Evolutionary conservation across 2,888 invertebrate species (phyloP), one percentile per base, ranked within the genome.

Genomic region (Drosophila anomalata): DNA sequence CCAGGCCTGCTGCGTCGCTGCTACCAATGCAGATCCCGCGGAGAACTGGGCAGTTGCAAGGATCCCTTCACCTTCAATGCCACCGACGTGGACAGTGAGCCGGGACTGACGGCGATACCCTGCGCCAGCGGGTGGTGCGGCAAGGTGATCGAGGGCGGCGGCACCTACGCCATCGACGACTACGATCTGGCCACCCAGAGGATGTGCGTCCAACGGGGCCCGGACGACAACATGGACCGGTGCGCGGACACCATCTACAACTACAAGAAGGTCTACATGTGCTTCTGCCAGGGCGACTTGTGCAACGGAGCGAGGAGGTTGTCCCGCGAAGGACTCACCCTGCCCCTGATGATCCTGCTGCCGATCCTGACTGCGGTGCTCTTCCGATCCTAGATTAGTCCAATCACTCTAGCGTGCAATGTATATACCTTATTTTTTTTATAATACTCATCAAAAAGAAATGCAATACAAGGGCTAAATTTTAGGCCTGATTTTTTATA

Each of bases 61-160:
- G 98, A 98, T 92, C 95, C 96, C 9, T 97, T 97, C 88, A 94
- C 93, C 1, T 94, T 94, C 79, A 97, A 97, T 92, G 94, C 94
- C 12, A 96, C 97, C 0, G 94, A 95, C 79, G 94, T 95, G 4
- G 95, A 95, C 75, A 92, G 92, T 20, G 95, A 95, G 87, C 93
- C 93, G 0, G 97, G 97, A 0, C 94, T 97, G 0, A 93, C 95
- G 82, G 94, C 95, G 1, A 94, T 95, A 11, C 96, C 96, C 0
- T 97, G 97, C 85, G 96, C 96, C 0, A 86, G 84, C 12, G 97
- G 97, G 41, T 98, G 98, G 98, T 98, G 98, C 89, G 96, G 96
- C 24, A 98, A 98, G 93, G 95, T 97, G 54, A 94, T 97, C 39
- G 97, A 97, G 91, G 95, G 95, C 63, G 95, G 95, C 77, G 95